A percentile compares a stretch with the other conserved stretches of the same genome.
These are phyloP conservation scores for Ischnus inquisitorius DNA, from an alignment of 2,888 invertebrate species.

Conservation along the genomic window DNA sequence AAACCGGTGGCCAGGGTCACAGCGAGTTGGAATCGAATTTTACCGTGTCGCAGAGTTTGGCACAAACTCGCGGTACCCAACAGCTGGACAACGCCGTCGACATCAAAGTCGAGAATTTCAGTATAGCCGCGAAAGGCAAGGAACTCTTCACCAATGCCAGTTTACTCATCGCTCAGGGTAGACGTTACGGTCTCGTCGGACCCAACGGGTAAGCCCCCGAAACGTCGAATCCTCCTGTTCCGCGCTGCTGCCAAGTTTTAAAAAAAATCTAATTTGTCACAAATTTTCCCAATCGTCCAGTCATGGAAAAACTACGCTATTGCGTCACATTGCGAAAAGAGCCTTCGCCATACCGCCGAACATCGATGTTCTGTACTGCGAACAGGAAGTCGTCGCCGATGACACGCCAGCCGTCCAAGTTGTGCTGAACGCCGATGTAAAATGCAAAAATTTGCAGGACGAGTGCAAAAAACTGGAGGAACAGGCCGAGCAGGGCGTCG, in stretches of 20 bases:
- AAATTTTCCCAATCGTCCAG: slow-evolving; percentile 84
- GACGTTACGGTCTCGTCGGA: slow-evolving; percentile 98
- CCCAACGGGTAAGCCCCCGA: slow-evolving; percentile 93
- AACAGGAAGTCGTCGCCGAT: slow-evolving; percentile 99
- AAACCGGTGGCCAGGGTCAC: slow-evolving; percentile 95
- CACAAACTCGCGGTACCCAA: slow-evolving; percentile 83
- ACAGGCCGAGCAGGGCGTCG: slow-evolving; percentile 90
- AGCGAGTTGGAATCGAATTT: slow-evolving; percentile 97
- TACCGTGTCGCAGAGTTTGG: slow-evolving; percentile 95
- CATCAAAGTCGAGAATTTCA: slow-evolving; percentile 99
- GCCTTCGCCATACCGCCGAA: slow-evolving; percentile 97
- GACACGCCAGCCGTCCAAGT: slow-evolving; percentile 97
- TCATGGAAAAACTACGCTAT: slow-evolving; percentile 98
- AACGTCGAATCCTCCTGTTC: background rate
- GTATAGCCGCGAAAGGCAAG: slow-evolving; percentile 98
- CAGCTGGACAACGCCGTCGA: slow-evolving; percentile 96
- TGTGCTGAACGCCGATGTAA: slow-evolving; percentile 96
- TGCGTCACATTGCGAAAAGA: slow-evolving; percentile 96
- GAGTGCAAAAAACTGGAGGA: slow-evolving; percentile 94
- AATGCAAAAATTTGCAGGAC: slow-evolving; percentile 92
- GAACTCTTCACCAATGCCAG: slow-evolving; percentile 98
- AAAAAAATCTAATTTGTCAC: background rate
- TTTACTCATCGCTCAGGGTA: slow-evolving; percentile 95
- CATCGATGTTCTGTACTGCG: slow-evolving; percentile 98
- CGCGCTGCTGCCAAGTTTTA: background rate